These are phyloP conservation scores for Oasisia sp. DNA, from an alignment of 2,888 invertebrate genomes.

Conservation along the genomic window DNA sequence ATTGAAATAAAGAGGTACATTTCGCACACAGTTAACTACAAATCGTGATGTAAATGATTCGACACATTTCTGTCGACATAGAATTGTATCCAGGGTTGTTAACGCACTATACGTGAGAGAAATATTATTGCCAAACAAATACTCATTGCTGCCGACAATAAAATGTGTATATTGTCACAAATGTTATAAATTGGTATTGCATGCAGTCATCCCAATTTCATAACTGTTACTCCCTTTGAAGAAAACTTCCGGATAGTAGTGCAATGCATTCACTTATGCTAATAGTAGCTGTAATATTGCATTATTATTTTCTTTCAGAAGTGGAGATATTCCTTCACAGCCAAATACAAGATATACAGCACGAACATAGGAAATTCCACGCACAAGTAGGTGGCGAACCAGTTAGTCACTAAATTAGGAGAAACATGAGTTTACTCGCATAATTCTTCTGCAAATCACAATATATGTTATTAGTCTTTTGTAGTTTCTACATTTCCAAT, in stretches of 20 bases:
- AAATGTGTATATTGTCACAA: not conserved
- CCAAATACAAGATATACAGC: conserved; percentile 34
- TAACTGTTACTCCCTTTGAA: not conserved
- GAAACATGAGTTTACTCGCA: not conserved
- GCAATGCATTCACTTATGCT: not conserved
- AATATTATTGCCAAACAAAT: no score
- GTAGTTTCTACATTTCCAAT: no score
- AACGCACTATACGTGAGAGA: not conserved
- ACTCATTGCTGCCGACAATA: not conserved
- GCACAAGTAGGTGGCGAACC: not conserved
- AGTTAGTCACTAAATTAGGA: not conserved
- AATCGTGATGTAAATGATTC: not conserved
- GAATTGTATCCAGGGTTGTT: not conserved
- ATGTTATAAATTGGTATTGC: not conserved
- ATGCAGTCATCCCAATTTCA: not conserved
- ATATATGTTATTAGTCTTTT: not conserved
- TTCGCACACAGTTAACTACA: not conserved
- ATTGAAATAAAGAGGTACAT: not conserved
- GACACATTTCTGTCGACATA: not conserved
- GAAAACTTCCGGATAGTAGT: not conserved
- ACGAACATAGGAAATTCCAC: not conserved
- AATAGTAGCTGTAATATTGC: no score
- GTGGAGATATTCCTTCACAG: conserved; percentile 36
- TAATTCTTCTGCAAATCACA: not conserved
- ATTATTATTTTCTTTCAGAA: conserved; percentile 27